Base-by-base conservation (phyloP, 2,797 vertebrate species). In the Anisognathus igniventris region DNA sequence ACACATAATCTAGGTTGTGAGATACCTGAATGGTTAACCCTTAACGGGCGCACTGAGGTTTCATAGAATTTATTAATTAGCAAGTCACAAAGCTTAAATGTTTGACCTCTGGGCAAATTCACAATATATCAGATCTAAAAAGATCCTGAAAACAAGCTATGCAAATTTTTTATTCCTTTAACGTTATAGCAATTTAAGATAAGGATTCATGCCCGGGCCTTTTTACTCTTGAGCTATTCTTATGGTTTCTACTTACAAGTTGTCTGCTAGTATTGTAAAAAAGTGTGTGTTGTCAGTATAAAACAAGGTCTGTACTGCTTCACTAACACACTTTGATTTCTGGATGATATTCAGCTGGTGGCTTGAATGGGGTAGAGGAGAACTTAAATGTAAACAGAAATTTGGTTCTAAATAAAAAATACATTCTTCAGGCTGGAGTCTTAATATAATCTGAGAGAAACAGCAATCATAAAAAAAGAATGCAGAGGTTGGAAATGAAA, bases 391-490 rank as follows among this genome's bases (percentile, higher is more conserved):
- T 40, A 85, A 85, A 57, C 8, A 85, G 30, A 65, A 86, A 87
- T 67, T 71, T 61, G 12, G 74, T 88, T 92, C 42, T 74, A 79
- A 94, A 56, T 73, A 67, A 88, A 92, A 91, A 88, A 66, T 45
- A 5, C 35, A 22, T 67, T 85, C 14, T 56, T 33, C 20, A 54
- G 13, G 30, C 21, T 73, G 28, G 40, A 66, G 28, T 67, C 27
- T 71, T 83, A 42, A 86, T 40, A 54, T 6, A 73, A 42, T 65
- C 30, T 58, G 50, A 68, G 19, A 79, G 53, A 87, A 89, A 82
- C 3, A 35, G 7, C 30, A 57, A 33, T 57, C 47, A 60, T 42
- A 67, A 85, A 61, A 85, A 79, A 74, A 47, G 10, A 18, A 58
- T 53, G 12, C 11, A 74, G 68, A 86, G 21, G 11, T 19, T 7